Conservation (phyloP, 2,888 invertebrate species). For the Apantesis nais region DNA sequence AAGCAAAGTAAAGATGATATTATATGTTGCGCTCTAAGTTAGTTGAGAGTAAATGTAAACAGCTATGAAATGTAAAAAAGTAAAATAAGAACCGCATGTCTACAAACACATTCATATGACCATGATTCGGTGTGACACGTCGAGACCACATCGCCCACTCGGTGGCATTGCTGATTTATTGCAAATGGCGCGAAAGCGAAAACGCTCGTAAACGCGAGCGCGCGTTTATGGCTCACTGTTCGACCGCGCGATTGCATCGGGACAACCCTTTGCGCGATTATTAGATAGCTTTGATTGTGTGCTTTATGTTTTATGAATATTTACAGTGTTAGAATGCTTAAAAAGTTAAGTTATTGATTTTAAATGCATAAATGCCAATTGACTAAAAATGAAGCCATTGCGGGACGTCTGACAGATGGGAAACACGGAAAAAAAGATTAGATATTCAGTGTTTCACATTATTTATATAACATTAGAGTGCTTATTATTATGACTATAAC, state of each 20-base stretch:
- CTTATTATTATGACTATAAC: too few relatives aligned
- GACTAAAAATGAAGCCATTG: not conserved
- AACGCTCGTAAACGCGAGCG: constrained; percentile 78
- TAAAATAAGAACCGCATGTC: constrained; percentile 51
- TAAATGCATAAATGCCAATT: not conserved
- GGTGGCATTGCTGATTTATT: constrained; percentile 79
- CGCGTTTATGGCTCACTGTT: constrained; percentile 78
- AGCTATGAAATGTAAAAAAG: not conserved
- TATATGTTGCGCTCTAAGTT: too few relatives aligned
- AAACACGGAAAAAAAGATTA: too few relatives aligned
- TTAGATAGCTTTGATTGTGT: constrained; percentile 63
- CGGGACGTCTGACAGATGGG: too few relatives aligned
- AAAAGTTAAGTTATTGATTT: not conserved
- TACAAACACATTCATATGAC: constrained; percentile 50
- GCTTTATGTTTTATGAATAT: constrained; percentile 27
- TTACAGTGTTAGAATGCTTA: constrained; percentile 6
- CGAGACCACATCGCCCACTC: constrained; percentile 72
- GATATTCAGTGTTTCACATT: too few relatives aligned
- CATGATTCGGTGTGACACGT: constrained; percentile 67
- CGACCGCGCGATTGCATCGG: constrained; percentile 70
- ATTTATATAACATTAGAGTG: too few relatives aligned
- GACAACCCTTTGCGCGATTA: constrained; percentile 66
- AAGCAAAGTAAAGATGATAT: too few relatives aligned
- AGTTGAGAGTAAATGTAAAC: not conserved
- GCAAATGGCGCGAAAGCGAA: constrained; percentile 85